Conservation (phyloP, 2,113 vertebrate genomes). For the Eonycteris spelaea region DNA sequence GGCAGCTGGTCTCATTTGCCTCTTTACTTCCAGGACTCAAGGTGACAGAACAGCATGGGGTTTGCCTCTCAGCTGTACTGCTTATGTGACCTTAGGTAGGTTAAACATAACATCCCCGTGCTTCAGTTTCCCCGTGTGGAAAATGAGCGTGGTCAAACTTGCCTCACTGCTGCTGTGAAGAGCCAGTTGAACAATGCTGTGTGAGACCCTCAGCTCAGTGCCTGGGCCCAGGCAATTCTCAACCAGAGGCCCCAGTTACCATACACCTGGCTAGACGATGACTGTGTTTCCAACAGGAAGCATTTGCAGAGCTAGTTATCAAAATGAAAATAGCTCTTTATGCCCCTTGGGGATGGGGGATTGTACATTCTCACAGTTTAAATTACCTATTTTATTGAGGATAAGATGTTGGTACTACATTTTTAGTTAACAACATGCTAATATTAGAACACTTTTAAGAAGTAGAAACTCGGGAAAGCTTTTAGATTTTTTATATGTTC, state of each 20-base stretch:
- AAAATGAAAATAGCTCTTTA: background rate
- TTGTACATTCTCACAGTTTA: background rate
- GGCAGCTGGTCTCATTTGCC: background rate
- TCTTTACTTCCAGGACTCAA: background rate
- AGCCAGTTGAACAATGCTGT: background rate
- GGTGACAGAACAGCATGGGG: background rate
- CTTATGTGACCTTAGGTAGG: background rate
- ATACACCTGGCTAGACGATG: background rate
- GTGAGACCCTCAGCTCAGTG: background rate
- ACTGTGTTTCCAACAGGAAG: background rate
- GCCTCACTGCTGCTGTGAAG: background rate
- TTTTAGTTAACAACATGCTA: constrained; percentile 9
- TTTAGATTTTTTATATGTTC: background rate
- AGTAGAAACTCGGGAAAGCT: background rate
- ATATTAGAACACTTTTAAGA: background rate
- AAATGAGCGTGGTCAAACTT: background rate
- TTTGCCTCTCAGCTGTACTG: background rate
- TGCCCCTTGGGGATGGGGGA: no score
- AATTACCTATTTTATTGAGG: background rate
- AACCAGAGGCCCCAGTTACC: background rate
- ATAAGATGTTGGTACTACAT: background rate
- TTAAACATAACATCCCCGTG: background rate
- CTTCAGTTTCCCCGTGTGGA: background rate
- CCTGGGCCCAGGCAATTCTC: background rate
- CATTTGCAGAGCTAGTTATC: background rate